Evolutionary conservation across 2,888 invertebrate species (phyloP).

Genomic region (Plebejus melissa): DNA sequence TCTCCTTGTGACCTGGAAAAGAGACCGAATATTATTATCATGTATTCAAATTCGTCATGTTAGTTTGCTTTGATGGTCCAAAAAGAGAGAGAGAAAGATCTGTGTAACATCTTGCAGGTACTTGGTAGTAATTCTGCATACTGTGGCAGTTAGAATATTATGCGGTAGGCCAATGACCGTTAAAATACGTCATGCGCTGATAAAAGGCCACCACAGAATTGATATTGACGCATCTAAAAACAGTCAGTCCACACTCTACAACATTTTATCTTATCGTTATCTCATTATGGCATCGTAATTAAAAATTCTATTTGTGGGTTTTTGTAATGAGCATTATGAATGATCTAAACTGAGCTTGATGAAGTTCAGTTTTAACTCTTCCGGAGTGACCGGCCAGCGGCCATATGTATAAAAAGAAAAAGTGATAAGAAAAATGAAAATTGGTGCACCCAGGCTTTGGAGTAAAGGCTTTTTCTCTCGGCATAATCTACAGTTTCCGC

Average conservation of each 20-base stretch:
- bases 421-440: too few relatives aligned
- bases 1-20: slow-evolving; percentile 77
- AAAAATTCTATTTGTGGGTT: neutral
- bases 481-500: too few relatives aligned
- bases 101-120: too few relatives aligned
- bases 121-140: neutral
- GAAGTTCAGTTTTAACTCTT: neutral
- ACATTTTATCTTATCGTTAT: neutral
- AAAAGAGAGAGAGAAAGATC: neutral
- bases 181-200: neutral
- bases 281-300: neutral
- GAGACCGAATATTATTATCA: slow-evolving; percentile 34
- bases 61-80: neutral
- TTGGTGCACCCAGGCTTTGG: too few relatives aligned
- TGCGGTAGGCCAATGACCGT: neutral
- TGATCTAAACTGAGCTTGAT: neutral
- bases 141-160: neutral
- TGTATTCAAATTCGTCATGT: neutral
- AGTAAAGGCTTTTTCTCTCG: too few relatives aligned
- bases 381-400: too few relatives aligned
- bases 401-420: too few relatives aligned
- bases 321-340: neutral
- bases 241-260: neutral
- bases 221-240: neutral
- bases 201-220: neutral